phyloP scores from a whole-genome alignment of 2,113 vertebrate genomes.

The Xiphophorus maculatus region DNA sequence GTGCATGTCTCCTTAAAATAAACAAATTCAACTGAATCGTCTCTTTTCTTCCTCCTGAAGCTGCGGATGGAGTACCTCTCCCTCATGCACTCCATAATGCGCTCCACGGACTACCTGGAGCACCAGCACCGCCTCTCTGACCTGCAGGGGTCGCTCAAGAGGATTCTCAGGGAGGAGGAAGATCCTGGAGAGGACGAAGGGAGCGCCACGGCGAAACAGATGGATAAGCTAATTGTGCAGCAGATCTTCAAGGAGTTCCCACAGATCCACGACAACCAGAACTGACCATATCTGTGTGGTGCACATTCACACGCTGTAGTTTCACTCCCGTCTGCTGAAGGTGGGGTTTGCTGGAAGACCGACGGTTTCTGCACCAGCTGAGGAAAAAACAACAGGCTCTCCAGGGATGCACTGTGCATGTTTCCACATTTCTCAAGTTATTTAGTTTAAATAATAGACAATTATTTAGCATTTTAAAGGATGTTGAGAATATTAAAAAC shows the following conservation, averaged over 20 bases:
- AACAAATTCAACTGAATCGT: background rate
- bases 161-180: conserved; percentile 89
- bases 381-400: conserved; percentile 5
- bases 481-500: conserved; percentile 6
- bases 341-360: conserved; percentile 32
- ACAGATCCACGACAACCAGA: conserved; percentile 75
- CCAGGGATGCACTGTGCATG: conserved; percentile 21
- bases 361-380: conserved; percentile 27
- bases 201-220: conserved; percentile 86
- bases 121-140: conserved; percentile 91
- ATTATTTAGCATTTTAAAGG: conserved; percentile 1
- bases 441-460: conserved; percentile 1
- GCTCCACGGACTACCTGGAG: conserved; percentile 92
- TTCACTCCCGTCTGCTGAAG: conserved; percentile 44
- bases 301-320: conserved; percentile 38
- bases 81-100: conserved; percentile 94
- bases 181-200: conserved; percentile 79
- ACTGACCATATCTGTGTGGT: conserved; percentile 49
- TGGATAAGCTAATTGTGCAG: conserved; percentile 95
- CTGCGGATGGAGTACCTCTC: conserved; percentile 97
- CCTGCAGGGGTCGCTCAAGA: conserved; percentile 88
- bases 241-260: conserved; percentile 96
- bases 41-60: conserved; percentile 68
- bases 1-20: background rate
- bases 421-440: conserved; percentile 4